Base-by-base conservation (phyloP, 2,797 vertebrate species). In the Pantherophis alleghaniensis region DNA sequence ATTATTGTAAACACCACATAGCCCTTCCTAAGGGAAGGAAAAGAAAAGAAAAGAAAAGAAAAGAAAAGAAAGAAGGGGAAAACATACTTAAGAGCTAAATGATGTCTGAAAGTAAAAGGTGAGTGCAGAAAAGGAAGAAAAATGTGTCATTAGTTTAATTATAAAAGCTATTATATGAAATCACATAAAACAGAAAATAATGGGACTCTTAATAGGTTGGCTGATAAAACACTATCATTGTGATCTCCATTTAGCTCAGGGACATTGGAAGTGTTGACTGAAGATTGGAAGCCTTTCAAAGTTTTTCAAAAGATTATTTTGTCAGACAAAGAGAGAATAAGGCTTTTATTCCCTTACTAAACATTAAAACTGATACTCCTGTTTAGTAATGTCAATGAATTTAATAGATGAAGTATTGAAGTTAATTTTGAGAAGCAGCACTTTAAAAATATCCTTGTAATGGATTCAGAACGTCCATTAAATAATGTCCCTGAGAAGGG, bases 361-460 rank as follows among this genome's bases (percentile, higher is more conserved):
- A 94, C 95, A 92, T 96, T 95, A 93, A 94, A 93, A 97, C 93
- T 86, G 88, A 93, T 83, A 90, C 74, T 95, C 89, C 95, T 92
- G 69, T 95, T 94, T 96, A 95, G 92, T 95, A 95, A 94, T 96
- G 96, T 97, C 95, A 95, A 95, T 83, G 94, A 92, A 95, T 95
- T 96, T 97, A 97, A 97, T 96, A 95, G 95, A 97, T 91, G 87
- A 74, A 96, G 92, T 96, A 91, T 95, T 95, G 90, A 96, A 97
- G 93, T 96, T 97, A 97, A 97, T 97, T 93, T 90, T 94, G 94
- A 97, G 94, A 97, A 91, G 94, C 92, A 96, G 91, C 93, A 94
- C 88, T 96, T 97, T 95, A 91, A 63, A 97, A 97, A 96, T 94
- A 95, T 92, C 90, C 96, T 96, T 92, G 92, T 97, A 96, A 96